phyloP scores from a whole-genome alignment of 2,888 invertebrate species.

The Anthophora plumipes region DNA sequence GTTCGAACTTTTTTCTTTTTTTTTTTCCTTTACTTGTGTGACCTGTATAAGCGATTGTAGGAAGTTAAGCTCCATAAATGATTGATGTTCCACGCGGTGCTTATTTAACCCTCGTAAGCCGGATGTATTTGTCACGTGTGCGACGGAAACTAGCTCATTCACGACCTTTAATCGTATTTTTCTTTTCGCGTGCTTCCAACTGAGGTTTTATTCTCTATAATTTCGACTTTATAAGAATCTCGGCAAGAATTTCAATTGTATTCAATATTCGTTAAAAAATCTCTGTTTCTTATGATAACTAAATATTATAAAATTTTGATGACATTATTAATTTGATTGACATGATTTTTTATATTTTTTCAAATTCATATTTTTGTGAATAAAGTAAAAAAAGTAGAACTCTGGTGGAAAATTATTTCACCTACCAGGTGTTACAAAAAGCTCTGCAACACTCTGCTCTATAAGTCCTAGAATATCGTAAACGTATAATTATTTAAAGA shows the following conservation, averaged over 20 bases:
- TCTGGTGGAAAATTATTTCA: no score
- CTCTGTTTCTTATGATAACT: not conserved
- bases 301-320: not conserved
- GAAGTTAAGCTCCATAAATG: slow-evolving; percentile 17
- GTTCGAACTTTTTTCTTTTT: not conserved
- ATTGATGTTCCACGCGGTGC: slow-evolving; percentile 31
- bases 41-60: slow-evolving; percentile 13
- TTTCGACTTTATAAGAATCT: not conserved
- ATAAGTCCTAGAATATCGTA: no score
- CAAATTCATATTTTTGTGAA: not conserved
- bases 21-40: not conserved
- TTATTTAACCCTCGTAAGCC: slow-evolving; percentile 22
- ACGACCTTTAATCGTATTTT: not conserved
- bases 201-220: no score
- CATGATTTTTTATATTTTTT: not conserved
- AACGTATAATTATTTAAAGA: no score
- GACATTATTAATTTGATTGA: not conserved
- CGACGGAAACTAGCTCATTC: slow-evolving; percentile 6
- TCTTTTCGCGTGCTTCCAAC: no score
- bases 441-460: no score
- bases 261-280: no score
- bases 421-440: no score
- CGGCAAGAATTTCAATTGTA: not conserved
- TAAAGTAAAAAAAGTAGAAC: no score
- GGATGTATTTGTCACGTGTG: slow-evolving; percentile 22